Percentiles rank a stretch among this genome's conserved stretches.
phyloP scores from a whole-genome alignment of 2,113 vertebrate genomes.

The Osmerus mordax region DNA sequence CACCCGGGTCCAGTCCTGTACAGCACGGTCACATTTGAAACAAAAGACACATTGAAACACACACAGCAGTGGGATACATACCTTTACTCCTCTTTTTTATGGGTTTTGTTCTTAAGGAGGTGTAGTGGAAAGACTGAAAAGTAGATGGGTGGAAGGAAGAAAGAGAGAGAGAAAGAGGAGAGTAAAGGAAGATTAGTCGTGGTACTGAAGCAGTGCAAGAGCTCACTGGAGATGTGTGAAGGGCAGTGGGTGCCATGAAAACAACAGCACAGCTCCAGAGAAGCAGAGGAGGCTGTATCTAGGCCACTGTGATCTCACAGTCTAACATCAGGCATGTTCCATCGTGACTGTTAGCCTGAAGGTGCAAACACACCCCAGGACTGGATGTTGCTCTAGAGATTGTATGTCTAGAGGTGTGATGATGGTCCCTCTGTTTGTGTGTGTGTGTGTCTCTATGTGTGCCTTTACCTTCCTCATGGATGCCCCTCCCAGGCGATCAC shows the following conservation, averaged over 20 bases:
- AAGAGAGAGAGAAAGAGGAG: slow-evolving; percentile 35
- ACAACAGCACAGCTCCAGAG: too few species aligned
- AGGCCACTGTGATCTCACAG: too few species aligned
- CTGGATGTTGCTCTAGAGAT: too few species aligned
- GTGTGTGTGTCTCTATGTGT: neutral
- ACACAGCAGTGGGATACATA: slow-evolving; percentile 32
- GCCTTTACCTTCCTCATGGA: slow-evolving; percentile 84
- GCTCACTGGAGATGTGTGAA: neutral
- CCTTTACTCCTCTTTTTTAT: slow-evolving; percentile 85
- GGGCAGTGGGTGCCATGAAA: too few species aligned
- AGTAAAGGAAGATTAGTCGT: slow-evolving; percentile 17
- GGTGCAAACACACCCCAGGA: too few species aligned
- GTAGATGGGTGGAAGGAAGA: slow-evolving; percentile 32
- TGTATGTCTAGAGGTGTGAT: neutral
- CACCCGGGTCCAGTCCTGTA: too few species aligned
- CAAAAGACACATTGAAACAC: too few species aligned
- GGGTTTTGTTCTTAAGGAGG: slow-evolving; percentile 87
- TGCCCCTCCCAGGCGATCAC: slow-evolving; percentile 75
- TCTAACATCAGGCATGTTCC: too few species aligned
- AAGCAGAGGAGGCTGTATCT: too few species aligned
- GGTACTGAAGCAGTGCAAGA: too few species aligned
- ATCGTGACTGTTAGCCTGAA: too few species aligned
- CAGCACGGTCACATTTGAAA: too few species aligned
- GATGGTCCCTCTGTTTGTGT: neutral
- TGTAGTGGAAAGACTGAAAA: slow-evolving; percentile 82